Base-by-base conservation (phyloP, 2,888 invertebrate genomes). In the Hirtodrosophila duncani region DNA sequence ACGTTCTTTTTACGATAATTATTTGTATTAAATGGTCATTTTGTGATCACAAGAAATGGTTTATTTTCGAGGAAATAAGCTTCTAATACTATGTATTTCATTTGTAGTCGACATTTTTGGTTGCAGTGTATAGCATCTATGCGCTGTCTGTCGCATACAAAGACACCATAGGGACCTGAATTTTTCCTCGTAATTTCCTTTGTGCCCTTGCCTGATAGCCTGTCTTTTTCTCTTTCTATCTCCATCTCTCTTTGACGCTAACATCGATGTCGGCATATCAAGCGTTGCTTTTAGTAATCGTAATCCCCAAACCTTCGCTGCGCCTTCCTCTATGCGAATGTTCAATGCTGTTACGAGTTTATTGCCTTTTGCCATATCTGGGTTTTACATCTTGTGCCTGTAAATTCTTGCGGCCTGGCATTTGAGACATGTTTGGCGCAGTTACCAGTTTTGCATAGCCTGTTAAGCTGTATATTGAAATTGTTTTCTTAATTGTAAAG, bases 121-220 rank as follows among this genome's bases (percentile, higher is more conserved):
- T 20, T 56, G 42, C 46, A 44, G 31, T 61, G 9, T 33, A 23
- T 30, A 18, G 36, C 59, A 36, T 78, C 67, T 63, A 69, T 63
- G 49, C 71, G 46, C 49, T 61, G 77, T 11, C 67, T 67, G 79
- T 74, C 71, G 67, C 78, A 74, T 75, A 71, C 67, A 75, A 74
- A 74, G 71, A 58, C 64, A 79, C 79, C 79, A 78, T 69, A 68
- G 81, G 77, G 77, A 81, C 75, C 81, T 78, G 71, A 74, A 60
- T 78, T 77, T 74, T 74, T 74, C 78, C 80, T 72, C 61, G 80
- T 74, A 74, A 72, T 80, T 74, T 80, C 74, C 72, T 79, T 75
- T 72, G 75, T 63, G 55, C 60, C 59, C 29, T 37, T 23, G 38
- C 27, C 29, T 16, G 14, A 18, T 29, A 13, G 9, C 34, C 34